Evolutionary conservation across 2,888 invertebrate species (phyloP), one percentile per base, ranked within the genome.

Genomic region (Odontomyia ornata): DNA sequence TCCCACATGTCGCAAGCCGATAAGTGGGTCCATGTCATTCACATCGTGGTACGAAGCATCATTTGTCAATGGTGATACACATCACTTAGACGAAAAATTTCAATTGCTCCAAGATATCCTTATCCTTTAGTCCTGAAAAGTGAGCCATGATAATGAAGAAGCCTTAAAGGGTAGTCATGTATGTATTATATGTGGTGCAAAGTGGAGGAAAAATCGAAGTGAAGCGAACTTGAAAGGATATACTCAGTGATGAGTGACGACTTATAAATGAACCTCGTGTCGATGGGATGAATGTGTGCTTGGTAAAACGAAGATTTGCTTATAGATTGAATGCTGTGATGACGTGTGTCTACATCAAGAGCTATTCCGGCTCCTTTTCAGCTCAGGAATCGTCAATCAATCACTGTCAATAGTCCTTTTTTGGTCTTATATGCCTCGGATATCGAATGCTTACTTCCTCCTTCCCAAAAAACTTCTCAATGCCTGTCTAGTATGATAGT

Each of bases 61-160:
- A 72, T 72, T 72, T 72, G 71, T 72, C 71, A 72, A 72, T 72
- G 52, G 56, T 72, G 71, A 72, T 52, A 72, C 56, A 52, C 71
- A 52, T 72, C 71, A 72, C 65, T 72, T 28, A 56, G 52, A 52
- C 27, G 56, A 56, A 72, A 36, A 52, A 72, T 72, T 72, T 72
- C 71, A 72, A 72, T 72, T 46, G 52, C 52, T 72, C 18, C 36
- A 21, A 65, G 65, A 65, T 65, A 65, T 65, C 65, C 36, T 65
- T 28, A 27, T 27, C 36, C 27, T 30, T 30, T 18, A 18, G 2
- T 65, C 25, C 27, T 21, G 36, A 65, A 36, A 30, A 36, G 18
- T 27, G n/a, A 30, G 25, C 65, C 65, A 5, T 27, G 36, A 65
- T 65, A 65, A 65, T 65, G 65, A 65, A 65, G 65, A 18, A 65